phyloP scores from a whole-genome alignment of 2,888 invertebrate species.

The Philhelius pedissequus region DNA sequence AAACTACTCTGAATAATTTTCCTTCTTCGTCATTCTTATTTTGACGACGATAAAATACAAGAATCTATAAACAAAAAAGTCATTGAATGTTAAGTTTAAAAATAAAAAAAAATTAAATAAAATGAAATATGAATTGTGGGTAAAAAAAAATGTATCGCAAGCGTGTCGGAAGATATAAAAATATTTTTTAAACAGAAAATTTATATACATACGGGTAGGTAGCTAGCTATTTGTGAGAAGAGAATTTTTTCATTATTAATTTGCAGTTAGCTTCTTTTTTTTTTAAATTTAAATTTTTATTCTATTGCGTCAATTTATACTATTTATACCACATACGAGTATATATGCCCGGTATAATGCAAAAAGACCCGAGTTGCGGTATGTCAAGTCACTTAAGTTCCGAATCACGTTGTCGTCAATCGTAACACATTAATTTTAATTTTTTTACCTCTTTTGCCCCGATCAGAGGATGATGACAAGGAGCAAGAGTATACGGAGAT shows the following conservation, averaged over 20 bases:
- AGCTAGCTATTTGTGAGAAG: slow-evolving; percentile 2
- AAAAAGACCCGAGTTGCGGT: background rate
- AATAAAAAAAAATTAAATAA: background rate
- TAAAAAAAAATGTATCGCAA: slow-evolving; percentile 7
- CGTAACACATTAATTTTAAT: slow-evolving; percentile 36
- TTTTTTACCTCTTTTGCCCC: background rate
- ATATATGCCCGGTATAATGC: background rate
- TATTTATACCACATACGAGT: too few relatives aligned
- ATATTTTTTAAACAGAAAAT: slow-evolving; percentile 54
- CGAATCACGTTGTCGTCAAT: slow-evolving; percentile 39
- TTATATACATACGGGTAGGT: slow-evolving; percentile 31
- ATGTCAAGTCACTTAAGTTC: slow-evolving; percentile 43
- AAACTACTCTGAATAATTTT: background rate
- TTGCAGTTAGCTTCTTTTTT: slow-evolving; percentile 24
- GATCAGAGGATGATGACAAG: too few relatives aligned
- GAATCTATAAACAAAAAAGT: background rate
- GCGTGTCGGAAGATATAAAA: slow-evolving; percentile 18
- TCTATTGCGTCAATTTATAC: slow-evolving; percentile 53
- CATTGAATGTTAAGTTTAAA: background rate
- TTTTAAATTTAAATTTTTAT: slow-evolving; percentile 39
- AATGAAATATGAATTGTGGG: background rate
- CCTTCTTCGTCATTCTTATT: background rate
- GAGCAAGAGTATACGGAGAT: background rate
- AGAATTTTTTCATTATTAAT: slow-evolving; percentile 8
- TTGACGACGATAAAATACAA: background rate